phyloP scores from a whole-genome alignment of 2,888 invertebrate genomes.

The Synergus japonicus region DNA sequence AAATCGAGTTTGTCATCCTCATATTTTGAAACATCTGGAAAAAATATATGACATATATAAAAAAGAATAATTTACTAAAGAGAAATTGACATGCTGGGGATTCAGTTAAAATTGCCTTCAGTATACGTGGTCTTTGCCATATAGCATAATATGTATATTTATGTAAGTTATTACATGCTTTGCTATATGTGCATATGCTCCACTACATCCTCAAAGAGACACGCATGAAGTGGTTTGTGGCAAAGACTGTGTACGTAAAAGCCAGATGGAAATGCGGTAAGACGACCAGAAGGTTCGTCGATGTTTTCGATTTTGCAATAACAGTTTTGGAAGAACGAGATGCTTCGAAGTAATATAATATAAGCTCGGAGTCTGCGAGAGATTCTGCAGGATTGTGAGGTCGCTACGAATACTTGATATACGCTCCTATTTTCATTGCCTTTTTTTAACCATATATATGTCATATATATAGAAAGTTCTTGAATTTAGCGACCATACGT shows the following conservation, averaged over 20 bases:
- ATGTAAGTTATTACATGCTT: background rate
- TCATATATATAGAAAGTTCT: constrained; percentile 25
- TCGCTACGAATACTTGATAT: constrained; percentile 55
- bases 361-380: constrained; percentile 50
- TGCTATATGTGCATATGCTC: background rate
- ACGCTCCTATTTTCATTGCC: constrained; percentile 53
- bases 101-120: no score
- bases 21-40: no score
- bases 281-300: constrained; percentile 51
- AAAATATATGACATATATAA: no score
- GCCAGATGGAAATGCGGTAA: constrained; percentile 18
- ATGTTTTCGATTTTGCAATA: constrained; percentile 61
- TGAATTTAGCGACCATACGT: constrained; percentile 33
- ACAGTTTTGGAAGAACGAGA: constrained; percentile 59
- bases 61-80: no score
- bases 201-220: background rate
- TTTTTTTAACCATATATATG: constrained; percentile 31
- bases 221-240: background rate
- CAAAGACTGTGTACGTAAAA: constrained; percentile 42
- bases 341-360: constrained; percentile 54
- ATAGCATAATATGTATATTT: background rate
- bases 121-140: no score
- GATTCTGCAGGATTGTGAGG: constrained; percentile 12
- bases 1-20: no score
- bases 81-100: no score